Conservation (phyloP, 2,888 invertebrate genomes). For the Cetonia aurata region DNA sequence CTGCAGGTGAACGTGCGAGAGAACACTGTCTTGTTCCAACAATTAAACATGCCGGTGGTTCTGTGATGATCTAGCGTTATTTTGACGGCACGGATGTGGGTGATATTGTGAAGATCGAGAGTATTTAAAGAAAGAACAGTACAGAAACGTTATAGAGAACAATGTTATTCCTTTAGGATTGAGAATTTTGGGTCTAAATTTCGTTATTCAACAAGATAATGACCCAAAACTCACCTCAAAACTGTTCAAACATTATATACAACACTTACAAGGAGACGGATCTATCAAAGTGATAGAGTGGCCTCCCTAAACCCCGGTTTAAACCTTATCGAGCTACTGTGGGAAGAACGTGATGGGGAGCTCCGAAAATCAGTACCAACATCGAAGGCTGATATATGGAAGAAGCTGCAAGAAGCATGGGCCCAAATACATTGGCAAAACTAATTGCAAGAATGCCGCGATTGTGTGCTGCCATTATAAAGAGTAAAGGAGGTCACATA, state of each 20-base stretch:
- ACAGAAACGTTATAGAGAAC: neutral
- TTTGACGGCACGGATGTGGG: neutral
- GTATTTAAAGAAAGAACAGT: neutral
- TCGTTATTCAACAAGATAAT: neutral
- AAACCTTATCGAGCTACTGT: neutral
- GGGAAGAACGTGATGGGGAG: neutral
- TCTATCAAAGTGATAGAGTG: neutral
- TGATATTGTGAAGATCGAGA: constrained; percentile 9
- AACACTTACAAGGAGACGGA: neutral
- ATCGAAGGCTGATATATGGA: neutral
- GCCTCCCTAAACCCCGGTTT: neutral
- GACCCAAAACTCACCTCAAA: neutral
- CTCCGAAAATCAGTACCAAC: neutral
- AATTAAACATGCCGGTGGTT: neutral
- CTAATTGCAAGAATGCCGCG: constrained; percentile 4
- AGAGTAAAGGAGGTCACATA: constrained; percentile 4
- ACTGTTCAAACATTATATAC: neutral
- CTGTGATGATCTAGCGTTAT: neutral
- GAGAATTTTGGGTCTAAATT: neutral
- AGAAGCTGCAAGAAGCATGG: constrained; percentile 19
- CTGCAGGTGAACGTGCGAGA: too few species aligned
- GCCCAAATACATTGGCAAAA: neutral
- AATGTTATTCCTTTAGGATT: neutral
- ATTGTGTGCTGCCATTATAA: constrained; percentile 5
- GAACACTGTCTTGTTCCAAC: neutral